A percentile compares a stretch with the other conserved stretches of the same genome.
phyloP scores from a whole-genome alignment of 2,888 invertebrate species.

The Harpagoxenus sublaevis region DNA sequence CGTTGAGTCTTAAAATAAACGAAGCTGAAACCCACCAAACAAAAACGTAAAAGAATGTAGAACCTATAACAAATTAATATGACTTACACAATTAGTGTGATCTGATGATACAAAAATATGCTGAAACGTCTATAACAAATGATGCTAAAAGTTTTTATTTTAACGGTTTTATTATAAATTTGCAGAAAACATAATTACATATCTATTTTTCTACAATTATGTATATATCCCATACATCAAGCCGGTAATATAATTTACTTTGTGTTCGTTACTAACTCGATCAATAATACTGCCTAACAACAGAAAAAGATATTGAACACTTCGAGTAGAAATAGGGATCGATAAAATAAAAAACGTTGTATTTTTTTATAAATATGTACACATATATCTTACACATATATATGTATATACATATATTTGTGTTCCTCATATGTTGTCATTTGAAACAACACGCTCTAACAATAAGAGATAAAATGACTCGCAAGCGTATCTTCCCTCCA shows the following conservation, averaged over 20 bases:
- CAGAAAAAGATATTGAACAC: neutral
- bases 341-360: neutral
- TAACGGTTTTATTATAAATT: neutral
- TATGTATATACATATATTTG: no score
- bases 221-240: neutral
- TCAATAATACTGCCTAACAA: neutral
- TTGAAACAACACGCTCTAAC: neutral
- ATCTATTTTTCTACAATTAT: no score
- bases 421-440: neutral
- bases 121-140: neutral
- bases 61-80: neutral
- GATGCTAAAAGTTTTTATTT: neutral
- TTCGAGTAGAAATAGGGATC: neutral
- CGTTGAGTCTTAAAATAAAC: neutral
- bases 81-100: neutral
- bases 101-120: neutral
- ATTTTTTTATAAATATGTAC: neutral
- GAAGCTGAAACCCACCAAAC: neutral
- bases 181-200: neutral
- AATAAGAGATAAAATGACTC: neutral
- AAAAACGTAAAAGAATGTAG: neutral
- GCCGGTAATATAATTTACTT: neutral
- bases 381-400: no score
- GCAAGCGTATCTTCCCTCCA: neutral
- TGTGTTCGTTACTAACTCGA: neutral